Percentiles rank a stretch among this genome's conserved stretches.
Evolutionary conservation across 2,797 vertebrate species (phyloP).

Genomic region (Myotis planiceps): DNA sequence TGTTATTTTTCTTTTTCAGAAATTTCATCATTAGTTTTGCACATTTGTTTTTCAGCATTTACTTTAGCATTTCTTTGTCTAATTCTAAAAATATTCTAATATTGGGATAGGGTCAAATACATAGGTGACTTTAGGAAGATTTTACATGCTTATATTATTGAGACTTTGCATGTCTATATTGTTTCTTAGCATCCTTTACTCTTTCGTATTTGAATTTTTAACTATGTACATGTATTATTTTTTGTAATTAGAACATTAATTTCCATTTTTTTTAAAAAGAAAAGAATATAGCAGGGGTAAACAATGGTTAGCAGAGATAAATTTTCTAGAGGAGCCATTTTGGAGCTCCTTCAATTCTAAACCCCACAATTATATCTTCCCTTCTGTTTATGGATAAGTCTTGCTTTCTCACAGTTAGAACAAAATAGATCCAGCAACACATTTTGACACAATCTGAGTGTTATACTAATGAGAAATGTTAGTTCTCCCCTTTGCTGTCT

Average conservation of each 20-base stretch:
- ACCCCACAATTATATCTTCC: constrained; percentile 31
- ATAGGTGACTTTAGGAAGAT: constrained; percentile 1
- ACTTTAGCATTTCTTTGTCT: background rate
- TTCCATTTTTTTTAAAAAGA: constrained; percentile 34
- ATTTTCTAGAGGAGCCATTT: constrained; percentile 45
- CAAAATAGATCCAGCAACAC: background rate
- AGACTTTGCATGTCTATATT: background rate
- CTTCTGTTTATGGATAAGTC: background rate
- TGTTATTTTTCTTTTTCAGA: constrained; percentile 21
- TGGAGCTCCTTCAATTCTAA: constrained; percentile 33
- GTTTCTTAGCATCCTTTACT: background rate
- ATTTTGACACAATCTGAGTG: background rate
- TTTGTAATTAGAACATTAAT: background rate
- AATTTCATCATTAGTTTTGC: constrained; percentile 28
- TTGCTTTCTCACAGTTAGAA: constrained; percentile 53
- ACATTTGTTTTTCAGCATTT: constrained; percentile 1
- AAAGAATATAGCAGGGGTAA: background rate
- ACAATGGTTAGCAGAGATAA: constrained; percentile 48
- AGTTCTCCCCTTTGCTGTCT: constrained; percentile 24
- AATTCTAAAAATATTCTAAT: background rate
- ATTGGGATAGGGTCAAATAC: background rate
- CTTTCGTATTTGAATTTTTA: background rate
- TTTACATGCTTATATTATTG: background rate
- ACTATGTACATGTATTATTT: background rate
- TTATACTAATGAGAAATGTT: constrained; percentile 21